Base-by-base conservation (phyloP, 2,113 vertebrate genomes). In the Platycercus adscitus region DNA sequence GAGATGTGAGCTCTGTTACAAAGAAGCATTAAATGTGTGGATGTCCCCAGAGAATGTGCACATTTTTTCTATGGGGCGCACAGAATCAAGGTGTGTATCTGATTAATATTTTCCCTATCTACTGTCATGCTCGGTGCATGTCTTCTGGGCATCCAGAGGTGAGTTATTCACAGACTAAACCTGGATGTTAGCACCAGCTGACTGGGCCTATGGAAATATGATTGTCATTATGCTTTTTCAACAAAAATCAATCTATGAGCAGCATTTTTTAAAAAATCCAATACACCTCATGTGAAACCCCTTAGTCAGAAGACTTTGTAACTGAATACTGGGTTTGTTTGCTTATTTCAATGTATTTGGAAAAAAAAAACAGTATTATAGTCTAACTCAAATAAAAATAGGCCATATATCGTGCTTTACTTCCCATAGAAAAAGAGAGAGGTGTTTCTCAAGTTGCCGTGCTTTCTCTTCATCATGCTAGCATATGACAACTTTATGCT, bases 261-360 rank as follows among this genome's bases (percentile, higher is more conserved):
- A 66, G 55, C 4, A 4, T 39, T 49, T 39, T n/a, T 39, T 43
- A 13, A 28, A 81, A 70, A 55, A 41, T 28, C 4, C 6, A 69
- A 41, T 58, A 25, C 33, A 16, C 14, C 1, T 4, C 69, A 10
- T 41, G 61, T 56, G 71, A 80, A 93, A 46, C 43, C 43, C 52
- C 78, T 96, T 79, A 73, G 91, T 90, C 83, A 82, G 69, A 82
- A 73, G 37, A 29, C 63, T 79, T 76, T 92, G 49, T 80, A 61
- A 73, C 46, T 20, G 49, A 49, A 44, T 43, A 14, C 73, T 46
- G 37, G 10, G 55, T 79, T 89, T 93, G 79, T 94, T 95, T 95
- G 78, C 61, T 94, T 93, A 84, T 85, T 86, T 94, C 79, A 87
- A 72, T 49, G 61, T 79, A 39, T 94, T 86, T 95, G 83, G 61